Conservation (phyloP, 2,113 vertebrate species). For the Barnardius zonarius region DNA sequence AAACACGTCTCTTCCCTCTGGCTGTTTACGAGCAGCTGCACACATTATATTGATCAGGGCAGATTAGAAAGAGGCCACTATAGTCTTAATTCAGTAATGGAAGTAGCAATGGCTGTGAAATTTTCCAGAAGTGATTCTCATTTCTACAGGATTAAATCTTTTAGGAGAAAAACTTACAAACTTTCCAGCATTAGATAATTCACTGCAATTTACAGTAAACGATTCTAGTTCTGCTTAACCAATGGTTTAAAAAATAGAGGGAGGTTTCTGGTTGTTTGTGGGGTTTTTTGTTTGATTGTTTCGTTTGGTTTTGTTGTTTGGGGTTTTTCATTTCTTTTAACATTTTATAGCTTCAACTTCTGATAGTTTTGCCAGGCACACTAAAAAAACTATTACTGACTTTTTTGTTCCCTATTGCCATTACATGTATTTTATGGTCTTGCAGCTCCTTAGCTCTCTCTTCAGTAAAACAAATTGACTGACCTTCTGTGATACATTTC, state of each 20-base stretch:
- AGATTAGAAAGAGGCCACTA: neutral
- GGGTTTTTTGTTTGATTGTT: neutral
- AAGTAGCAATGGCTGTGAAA: neutral
- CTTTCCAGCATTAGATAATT: neutral
- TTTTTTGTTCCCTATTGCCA: neutral
- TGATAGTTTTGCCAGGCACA: neutral
- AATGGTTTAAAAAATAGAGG: neutral
- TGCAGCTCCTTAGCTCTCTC: neutral
- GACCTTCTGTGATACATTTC: neutral
- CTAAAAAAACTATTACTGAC: neutral
- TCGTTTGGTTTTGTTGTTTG: rapidly evolving
- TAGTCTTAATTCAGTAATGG: neutral
- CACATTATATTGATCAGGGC: neutral
- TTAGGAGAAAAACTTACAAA: neutral
- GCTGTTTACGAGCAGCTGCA: neutral
- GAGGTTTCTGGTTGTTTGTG: neutral
- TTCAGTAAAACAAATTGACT: neutral
- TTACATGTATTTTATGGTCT: neutral
- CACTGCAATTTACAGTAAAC: neutral
- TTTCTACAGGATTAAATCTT: neutral
- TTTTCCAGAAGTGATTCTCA: neutral
- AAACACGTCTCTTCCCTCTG: neutral
- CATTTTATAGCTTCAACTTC: neutral
- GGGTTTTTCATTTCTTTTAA: neutral
- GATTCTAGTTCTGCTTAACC: neutral